These are phyloP conservation scores for Onthophagus sagittarius DNA, from an alignment of 2,888 invertebrate genomes.

Conservation along the genomic window DNA sequence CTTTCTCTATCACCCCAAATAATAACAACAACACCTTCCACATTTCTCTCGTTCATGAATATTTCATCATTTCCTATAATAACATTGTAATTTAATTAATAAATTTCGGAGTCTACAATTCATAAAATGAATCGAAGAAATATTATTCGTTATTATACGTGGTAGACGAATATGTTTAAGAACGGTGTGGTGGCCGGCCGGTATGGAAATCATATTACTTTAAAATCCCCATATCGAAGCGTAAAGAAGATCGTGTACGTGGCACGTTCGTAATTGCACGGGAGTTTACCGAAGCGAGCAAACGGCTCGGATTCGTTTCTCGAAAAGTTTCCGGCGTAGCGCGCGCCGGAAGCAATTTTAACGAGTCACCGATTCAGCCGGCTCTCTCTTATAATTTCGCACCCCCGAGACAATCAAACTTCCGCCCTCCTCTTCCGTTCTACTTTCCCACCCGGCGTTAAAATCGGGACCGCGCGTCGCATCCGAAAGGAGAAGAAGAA, in stretches of 20 bases:
- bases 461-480: neutral
- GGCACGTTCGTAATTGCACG: conserved; percentile 1
- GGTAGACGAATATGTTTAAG: too few relatives aligned
- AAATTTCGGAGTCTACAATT: too few relatives aligned
- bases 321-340: neutral
- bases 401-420: conserved; percentile 4
- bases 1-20: too few relatives aligned
- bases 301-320: neutral
- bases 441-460: neutral
- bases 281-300: neutral
- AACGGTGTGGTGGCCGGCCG: neutral
- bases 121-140: too few relatives aligned
- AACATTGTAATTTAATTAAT: too few relatives aligned
- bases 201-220: neutral
- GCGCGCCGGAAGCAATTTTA: conserved; percentile 6
- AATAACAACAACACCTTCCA: too few relatives aligned
- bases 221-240: neutral
- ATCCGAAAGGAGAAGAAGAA: neutral
- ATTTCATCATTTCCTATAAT: too few relatives aligned
- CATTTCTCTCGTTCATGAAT: too few relatives aligned
- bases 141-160: too few relatives aligned
- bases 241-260: neutral
- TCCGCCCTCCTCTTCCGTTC: neutral
- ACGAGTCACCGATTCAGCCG: neutral
- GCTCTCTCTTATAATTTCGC: neutral